Percentiles rank a stretch among this genome's conserved stretches.
Conservation (phyloP, 2,113 vertebrate genomes). For the Pedetes capensis region DNA sequence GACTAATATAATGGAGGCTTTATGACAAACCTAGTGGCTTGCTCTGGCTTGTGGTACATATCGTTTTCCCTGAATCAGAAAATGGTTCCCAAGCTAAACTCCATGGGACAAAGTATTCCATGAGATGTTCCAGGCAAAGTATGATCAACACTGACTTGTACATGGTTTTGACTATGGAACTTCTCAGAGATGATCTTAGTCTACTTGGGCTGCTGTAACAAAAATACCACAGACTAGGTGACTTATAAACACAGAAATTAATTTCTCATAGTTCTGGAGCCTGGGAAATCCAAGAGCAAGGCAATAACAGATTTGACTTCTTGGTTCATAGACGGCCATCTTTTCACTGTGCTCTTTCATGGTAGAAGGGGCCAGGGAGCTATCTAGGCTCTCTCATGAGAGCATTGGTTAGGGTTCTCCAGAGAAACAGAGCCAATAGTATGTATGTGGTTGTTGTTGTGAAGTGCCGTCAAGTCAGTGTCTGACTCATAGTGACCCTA, state of each 20-base stretch:
- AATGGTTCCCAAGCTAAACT: not conserved
- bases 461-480: too few species aligned
- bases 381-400: too few species aligned
- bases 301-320: not conserved
- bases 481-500: too few species aligned
- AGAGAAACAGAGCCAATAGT: not conserved
- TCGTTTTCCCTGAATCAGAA: not conserved
- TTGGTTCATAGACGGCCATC: not conserved
- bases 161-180: not conserved
- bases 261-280: not conserved
- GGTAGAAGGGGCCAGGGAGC: not conserved
- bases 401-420: not conserved
- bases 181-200: not conserved
- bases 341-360: not conserved
- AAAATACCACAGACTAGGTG: not conserved
- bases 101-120: not conserved
- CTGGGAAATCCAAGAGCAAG: not conserved
- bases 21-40: not conserved
- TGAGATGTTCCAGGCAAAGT: not conserved
- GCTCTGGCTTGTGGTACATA: not conserved
- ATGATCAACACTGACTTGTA: not conserved
- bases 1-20: not conserved
- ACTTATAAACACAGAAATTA: not conserved
- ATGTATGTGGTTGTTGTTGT: too few species aligned
- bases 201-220: not conserved